Conservation (phyloP, 2,797 vertebrate species). For the Pseudotriccus pelzelni region DNA sequence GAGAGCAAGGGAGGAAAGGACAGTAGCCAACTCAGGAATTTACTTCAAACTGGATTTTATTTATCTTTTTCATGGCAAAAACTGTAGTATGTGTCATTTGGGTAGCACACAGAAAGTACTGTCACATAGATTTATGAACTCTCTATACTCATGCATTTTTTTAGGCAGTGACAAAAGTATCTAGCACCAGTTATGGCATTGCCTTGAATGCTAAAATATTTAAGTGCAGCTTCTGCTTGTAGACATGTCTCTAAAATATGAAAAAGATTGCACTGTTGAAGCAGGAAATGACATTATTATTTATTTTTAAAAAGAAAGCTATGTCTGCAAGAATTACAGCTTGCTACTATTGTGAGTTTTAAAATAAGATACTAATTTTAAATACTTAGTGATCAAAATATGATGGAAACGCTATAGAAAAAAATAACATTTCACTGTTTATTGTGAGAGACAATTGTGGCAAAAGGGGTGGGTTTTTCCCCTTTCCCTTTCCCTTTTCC, state of each 20-base stretch:
- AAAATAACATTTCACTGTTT: background rate
- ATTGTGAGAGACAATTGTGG: background rate
- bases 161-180: background rate
- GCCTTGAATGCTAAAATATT: slow-evolving; percentile 1
- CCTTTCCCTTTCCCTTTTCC: background rate
- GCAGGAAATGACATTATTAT: background rate
- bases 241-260: background rate
- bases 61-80: background rate
- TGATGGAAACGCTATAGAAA: background rate
- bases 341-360: background rate
- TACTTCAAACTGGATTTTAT: background rate
- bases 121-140: background rate
- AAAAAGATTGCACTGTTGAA: background rate
- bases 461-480: background rate
- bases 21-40: background rate
- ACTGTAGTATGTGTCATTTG: background rate
- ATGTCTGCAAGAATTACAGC: background rate
- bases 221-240: slow-evolving; percentile 20
- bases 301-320: background rate
- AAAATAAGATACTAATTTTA: background rate
- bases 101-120: background rate
- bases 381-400: background rate
- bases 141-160: background rate
- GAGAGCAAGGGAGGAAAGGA: background rate
- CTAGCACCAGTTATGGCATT: background rate